Conservation (phyloP, 1,140 invertebrate genomes). For the Drosophila hydei region DNA sequence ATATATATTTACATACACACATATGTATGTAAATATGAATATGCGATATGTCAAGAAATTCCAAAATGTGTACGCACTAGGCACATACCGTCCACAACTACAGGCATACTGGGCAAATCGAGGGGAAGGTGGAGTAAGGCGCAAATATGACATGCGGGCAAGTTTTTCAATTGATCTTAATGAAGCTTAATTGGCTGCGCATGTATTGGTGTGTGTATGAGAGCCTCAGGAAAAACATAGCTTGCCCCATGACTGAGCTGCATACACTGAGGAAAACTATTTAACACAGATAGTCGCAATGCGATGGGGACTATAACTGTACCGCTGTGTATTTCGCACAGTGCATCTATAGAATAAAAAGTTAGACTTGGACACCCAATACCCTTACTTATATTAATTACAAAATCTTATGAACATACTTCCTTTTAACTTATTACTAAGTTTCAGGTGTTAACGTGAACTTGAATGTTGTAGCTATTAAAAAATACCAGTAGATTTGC, state of each 20-base stretch:
- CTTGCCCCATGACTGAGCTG: constrained; percentile 40
- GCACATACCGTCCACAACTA: constrained; percentile 22
- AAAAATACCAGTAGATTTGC: too few species aligned
- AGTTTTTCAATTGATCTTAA: constrained; percentile 83
- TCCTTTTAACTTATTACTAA: too few species aligned
- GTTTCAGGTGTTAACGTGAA: too few species aligned
- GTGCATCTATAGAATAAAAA: not conserved
- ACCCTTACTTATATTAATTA: not conserved
- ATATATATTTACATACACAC: constrained; percentile 1
- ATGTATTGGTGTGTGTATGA: constrained; percentile 67
- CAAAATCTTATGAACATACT: not conserved
- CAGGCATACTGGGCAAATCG: constrained; percentile 2
- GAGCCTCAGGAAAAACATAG: constrained; percentile 33
- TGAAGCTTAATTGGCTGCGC: constrained; percentile 81
- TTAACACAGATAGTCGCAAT: not conserved
- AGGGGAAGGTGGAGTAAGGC: constrained; percentile 10
- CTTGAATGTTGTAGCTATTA: too few species aligned
- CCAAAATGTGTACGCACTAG: constrained; percentile 61
- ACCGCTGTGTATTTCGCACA: not conserved
- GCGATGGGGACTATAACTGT: not conserved
- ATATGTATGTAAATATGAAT: constrained; percentile 10
- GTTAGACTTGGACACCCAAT: not conserved
- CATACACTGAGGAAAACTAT: constrained; percentile 47
- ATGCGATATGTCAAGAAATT: constrained; percentile 35
- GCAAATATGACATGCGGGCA: constrained; percentile 74